Conservation (phyloP, 23 tunicate genomes). For the Aplidium turbinatum region DNA sequence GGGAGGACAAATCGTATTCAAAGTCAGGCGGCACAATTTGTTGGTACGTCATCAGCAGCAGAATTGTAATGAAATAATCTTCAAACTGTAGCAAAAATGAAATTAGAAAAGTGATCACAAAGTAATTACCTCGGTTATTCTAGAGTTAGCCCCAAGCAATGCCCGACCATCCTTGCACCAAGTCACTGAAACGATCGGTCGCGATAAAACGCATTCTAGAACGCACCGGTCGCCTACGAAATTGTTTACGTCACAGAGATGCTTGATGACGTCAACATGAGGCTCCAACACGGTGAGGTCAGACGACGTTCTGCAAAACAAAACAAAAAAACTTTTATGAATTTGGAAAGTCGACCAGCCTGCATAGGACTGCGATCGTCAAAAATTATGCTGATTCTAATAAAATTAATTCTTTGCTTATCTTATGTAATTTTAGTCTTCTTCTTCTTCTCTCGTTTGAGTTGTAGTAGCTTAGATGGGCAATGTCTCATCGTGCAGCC, state of each 20-base stretch:
- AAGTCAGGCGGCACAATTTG: no score
- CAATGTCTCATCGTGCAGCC: no score
- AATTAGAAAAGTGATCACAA: neutral
- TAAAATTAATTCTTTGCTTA: no score
- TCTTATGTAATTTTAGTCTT: no score
- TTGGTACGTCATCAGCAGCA: neutral
- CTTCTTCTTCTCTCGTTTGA: no score
- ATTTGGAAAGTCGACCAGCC: no score
- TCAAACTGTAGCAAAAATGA: neutral
- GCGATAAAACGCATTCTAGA: constrained; percentile 46
- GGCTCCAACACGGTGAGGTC: constrained; percentile 52
- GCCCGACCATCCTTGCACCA: constrained; percentile 43
- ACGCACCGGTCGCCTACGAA: constrained; percentile 17
- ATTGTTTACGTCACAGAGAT: constrained; percentile 16
- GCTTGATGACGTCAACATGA: constrained; percentile 35
- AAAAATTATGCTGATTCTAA: no score
- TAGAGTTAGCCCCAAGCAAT: constrained; percentile 14
- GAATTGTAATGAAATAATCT: neutral
- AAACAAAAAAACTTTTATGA: no score
- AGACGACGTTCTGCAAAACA: constrained; percentile 43
- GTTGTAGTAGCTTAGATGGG: no score
- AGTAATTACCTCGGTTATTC: constrained; percentile 4
- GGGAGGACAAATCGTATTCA: no score
- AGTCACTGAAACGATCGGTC: constrained; percentile 35
- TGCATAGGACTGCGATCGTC: no score